A percentile compares a stretch with the other conserved stretches of the same genome.
phyloP scores from a whole-genome alignment of 2,888 invertebrate genomes.

The Lasioglossum pauxillum region DNA sequence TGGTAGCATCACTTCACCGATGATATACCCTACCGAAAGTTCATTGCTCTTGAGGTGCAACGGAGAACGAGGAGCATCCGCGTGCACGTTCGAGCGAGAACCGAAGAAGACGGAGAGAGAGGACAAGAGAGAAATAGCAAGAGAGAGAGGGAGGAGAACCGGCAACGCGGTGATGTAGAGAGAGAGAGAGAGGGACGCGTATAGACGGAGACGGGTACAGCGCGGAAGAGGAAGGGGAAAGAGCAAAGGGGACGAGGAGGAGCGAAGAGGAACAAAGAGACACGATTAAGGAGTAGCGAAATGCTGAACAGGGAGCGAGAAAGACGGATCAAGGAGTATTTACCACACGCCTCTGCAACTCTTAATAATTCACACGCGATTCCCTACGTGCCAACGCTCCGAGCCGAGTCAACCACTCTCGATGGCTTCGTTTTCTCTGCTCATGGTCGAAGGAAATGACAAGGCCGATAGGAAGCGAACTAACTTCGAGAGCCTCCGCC shows the following conservation, averaged over 20 bases:
- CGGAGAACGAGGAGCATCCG: constrained; percentile 65
- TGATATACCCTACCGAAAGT: constrained; percentile 82
- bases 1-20: constrained; percentile 82
- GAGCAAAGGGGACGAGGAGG: constrained; percentile 43
- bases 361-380: constrained; percentile 80
- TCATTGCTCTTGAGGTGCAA: constrained; percentile 82
- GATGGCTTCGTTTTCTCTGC: constrained; percentile 52
- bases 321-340: constrained; percentile 67
- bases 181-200: constrained; percentile 19
- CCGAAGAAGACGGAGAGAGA: background rate
- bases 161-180: constrained; percentile 21
- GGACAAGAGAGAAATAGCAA: constrained; percentile 15
- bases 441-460: constrained; percentile 50
- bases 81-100: constrained; percentile 53
- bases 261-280: constrained; percentile 47
- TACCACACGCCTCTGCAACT: constrained; percentile 73
- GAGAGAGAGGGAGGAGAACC: constrained; percentile 42
- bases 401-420: constrained; percentile 50
- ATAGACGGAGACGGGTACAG: constrained; percentile 7
- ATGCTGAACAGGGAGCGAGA: constrained; percentile 48
- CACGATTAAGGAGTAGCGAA: constrained; percentile 44
- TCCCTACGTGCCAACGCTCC: constrained; percentile 55
- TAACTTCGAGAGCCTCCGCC: constrained; percentile 5
- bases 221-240: constrained; percentile 40
- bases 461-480: constrained; percentile 49